phyloP scores from a whole-genome alignment of 2,113 vertebrate genomes.

The Sphyrna mokarran region DNA sequence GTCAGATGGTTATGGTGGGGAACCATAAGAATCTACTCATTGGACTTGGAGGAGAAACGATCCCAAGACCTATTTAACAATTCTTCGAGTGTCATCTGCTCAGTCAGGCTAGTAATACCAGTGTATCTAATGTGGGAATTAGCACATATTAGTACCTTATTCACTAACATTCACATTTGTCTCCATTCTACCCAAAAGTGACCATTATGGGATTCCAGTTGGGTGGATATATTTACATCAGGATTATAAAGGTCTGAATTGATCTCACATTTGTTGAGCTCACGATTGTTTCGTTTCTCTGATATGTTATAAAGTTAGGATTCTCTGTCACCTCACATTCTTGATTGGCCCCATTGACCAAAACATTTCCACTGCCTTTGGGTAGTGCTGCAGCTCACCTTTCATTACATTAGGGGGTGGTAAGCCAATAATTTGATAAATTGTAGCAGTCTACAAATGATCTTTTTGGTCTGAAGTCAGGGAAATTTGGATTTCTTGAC shows the following conservation, averaged over 20 bases:
- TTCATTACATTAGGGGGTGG: neutral
- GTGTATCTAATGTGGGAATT: neutral
- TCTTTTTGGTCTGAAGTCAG: conserved; percentile 2
- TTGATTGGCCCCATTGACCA: neutral
- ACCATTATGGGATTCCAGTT: neutral
- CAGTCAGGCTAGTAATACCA: neutral
- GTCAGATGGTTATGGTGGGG: too few relatives aligned
- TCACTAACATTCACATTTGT: neutral
- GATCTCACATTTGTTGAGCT: neutral
- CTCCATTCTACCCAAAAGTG: neutral
- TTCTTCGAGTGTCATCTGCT: neutral
- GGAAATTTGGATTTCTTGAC: neutral
- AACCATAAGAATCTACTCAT: neutral
- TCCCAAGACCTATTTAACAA: neutral
- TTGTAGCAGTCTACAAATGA: neutral
- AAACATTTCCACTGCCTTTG: neutral
- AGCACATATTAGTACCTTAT: neutral
- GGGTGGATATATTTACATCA: neutral
- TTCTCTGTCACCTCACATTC: neutral
- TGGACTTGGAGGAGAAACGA: neutral
- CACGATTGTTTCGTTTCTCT: neutral
- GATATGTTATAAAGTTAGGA: neutral
- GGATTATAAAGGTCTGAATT: neutral
- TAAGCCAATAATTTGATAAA: conserved; percentile 1
- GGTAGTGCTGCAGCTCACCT: neutral